Conservation (phyloP, 2,797 vertebrate species). For the Bryconaethiops microstoma region DNA sequence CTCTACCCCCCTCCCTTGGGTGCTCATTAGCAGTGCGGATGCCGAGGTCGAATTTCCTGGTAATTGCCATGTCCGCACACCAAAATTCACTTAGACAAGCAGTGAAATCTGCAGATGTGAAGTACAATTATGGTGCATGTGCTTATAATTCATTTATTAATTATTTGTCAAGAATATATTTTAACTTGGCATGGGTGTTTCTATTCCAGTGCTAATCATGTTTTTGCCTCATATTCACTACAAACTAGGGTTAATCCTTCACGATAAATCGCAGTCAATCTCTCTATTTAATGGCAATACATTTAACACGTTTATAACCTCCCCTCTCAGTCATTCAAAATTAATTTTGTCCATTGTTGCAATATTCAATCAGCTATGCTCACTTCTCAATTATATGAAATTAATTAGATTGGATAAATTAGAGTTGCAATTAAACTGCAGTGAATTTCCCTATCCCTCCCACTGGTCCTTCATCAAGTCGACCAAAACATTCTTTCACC, state of each 20-base stretch:
- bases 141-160: conserved; percentile 60
- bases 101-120: conserved; percentile 51
- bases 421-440: conserved; percentile 43
- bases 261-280: conserved; percentile 32
- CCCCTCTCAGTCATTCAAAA: neutral
- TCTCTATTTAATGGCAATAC: conserved; percentile 18
- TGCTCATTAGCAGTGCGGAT: conserved; percentile 69
- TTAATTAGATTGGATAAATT: conserved; percentile 57
- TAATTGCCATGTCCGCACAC: conserved; percentile 59
- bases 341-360: conserved; percentile 26
- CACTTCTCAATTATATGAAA: conserved; percentile 46
- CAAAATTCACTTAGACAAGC: conserved; percentile 46
- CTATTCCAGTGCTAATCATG: conserved; percentile 23
- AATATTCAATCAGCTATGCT: conserved; percentile 45
- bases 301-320: neutral
- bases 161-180: conserved; percentile 29
- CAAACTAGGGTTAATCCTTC: conserved; percentile 45
- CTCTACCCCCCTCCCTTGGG: conserved; percentile 65
- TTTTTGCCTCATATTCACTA: conserved; percentile 23
- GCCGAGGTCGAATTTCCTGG: conserved; percentile 64
- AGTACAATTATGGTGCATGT: conserved; percentile 48
- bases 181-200: neutral
- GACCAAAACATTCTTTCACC: conserved; percentile 35
- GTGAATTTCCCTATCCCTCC: conserved; percentile 37
- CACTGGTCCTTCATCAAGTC: conserved; percentile 41